Conservation (phyloP, 2,888 invertebrate genomes). For the Pediacus dermestoides region DNA sequence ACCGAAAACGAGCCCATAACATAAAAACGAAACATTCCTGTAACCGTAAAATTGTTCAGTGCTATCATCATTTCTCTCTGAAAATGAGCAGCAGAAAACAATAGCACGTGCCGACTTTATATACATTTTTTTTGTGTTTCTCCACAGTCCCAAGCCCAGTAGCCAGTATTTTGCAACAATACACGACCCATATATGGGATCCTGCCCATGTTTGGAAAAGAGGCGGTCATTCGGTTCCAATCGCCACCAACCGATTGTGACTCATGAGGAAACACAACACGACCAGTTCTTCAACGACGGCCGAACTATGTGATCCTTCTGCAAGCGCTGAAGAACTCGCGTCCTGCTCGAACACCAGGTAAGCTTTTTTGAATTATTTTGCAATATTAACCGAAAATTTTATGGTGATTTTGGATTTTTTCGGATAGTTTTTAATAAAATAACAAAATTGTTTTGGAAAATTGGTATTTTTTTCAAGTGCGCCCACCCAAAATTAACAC, state of each 20-base stretch:
- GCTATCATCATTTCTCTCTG: slow-evolving; percentile 27
- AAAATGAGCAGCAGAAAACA: slow-evolving; percentile 37
- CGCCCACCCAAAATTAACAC: too few relatives aligned
- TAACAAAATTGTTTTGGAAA: too few relatives aligned
- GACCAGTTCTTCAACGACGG: slow-evolving; percentile 41
- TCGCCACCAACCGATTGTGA: slow-evolving; percentile 37
- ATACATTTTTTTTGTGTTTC: slow-evolving; percentile 29
- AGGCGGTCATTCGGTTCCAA: slow-evolving; percentile 29
- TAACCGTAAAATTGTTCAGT: slow-evolving; percentile 27
- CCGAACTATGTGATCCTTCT: slow-evolving; percentile 27
- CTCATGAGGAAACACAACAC: slow-evolving; percentile 35
- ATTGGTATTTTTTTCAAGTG: too few relatives aligned
- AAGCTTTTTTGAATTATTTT: too few relatives aligned
- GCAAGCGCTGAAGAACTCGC: slow-evolving; percentile 15
- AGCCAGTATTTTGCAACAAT: slow-evolving; percentile 40
- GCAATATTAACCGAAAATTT: too few relatives aligned
- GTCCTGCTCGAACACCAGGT: too few relatives aligned
- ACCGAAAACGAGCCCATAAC: slow-evolving; percentile 14
- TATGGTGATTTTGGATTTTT: too few relatives aligned
- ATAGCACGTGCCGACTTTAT: slow-evolving; percentile 45
- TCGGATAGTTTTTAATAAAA: too few relatives aligned
- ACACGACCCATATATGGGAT: slow-evolving; percentile 43
- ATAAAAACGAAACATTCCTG: slow-evolving; percentile 20
- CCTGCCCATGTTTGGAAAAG: slow-evolving; percentile 45
- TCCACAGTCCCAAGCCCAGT: slow-evolving; percentile 37